A percentile compares a stretch with the other conserved stretches of the same genome.
Conservation (phyloP, 1,140 invertebrate genomes). For the Drosophila fuyamai region DNA sequence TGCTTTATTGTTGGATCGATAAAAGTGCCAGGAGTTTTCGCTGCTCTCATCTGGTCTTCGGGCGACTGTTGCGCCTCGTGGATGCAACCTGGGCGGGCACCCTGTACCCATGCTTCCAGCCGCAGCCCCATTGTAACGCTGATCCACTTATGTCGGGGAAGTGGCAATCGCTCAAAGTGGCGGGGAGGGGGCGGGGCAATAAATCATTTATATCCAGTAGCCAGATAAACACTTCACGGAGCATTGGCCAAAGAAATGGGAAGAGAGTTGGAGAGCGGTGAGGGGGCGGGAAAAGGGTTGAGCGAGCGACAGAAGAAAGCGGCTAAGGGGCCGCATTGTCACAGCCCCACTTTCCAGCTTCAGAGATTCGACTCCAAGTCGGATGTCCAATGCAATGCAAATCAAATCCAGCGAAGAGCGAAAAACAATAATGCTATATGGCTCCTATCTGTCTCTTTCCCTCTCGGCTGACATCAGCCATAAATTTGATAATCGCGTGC, state of each 20-base stretch:
- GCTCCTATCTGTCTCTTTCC: conserved; percentile 13
- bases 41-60: conserved; percentile 9
- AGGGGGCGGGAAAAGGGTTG: not conserved
- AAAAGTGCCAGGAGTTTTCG: conserved; percentile 46
- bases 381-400: conserved; percentile 8
- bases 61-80: conserved; percentile 44
- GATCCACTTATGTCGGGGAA: conserved; percentile 52
- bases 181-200: conserved; percentile 23
- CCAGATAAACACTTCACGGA: conserved; percentile 66
- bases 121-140: conserved; percentile 20
- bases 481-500: conserved; percentile 78
- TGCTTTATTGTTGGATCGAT: conserved; percentile 71
- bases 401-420: conserved; percentile 16
- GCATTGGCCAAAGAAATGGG: conserved; percentile 39
- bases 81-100: conserved; percentile 2
- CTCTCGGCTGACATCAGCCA: conserved; percentile 66
- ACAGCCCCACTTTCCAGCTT: not conserved
- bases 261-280: not conserved
- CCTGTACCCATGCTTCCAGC: conserved; percentile 6
- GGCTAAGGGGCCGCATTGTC: too few relatives aligned
- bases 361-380: conserved; percentile 6
- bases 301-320: not conserved
- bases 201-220: conserved; percentile 50
- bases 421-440: conserved; percentile 19
- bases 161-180: conserved; percentile 49